phyloP scores from a whole-genome alignment of 1,140 invertebrate species.

The Zaprionus tsacasi region DNA sequence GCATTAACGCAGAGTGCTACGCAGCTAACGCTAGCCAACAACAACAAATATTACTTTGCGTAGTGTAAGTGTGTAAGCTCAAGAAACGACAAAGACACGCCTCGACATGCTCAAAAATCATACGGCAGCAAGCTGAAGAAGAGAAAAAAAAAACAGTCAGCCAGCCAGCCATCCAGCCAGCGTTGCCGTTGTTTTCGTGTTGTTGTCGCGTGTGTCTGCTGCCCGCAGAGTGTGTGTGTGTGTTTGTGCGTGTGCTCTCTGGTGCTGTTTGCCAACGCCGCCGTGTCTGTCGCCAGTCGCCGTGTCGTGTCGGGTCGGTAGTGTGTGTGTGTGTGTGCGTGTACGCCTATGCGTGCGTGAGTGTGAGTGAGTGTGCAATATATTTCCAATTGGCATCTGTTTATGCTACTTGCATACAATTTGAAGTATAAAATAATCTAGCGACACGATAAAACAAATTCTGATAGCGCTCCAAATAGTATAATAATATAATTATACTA shows the following conservation, averaged over 20 bases:
- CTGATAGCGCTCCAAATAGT: constrained; percentile 16
- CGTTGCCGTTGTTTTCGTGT: constrained; percentile 48
- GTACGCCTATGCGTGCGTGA: constrained; percentile 23
- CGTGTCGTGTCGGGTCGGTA: constrained; percentile 21
- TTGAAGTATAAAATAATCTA: constrained; percentile 27
- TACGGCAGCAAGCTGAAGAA: constrained; percentile 34
- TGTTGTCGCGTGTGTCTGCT: constrained; percentile 45
- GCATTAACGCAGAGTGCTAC: constrained; percentile 22
- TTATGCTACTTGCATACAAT: constrained; percentile 28
- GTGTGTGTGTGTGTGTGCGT: constrained; percentile 27
- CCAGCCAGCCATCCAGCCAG: constrained; percentile 23
- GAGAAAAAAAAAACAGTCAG: constrained; percentile 33
- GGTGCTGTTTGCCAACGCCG: constrained; percentile 50
- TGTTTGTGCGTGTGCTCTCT: constrained; percentile 27
- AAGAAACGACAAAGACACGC: constrained; percentile 50
- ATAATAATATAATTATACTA: constrained; percentile 11
- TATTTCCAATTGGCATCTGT: constrained; percentile 57
- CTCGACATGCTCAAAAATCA: constrained; percentile 52
- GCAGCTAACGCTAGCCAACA: constrained; percentile 18
- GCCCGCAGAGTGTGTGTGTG: not conserved
- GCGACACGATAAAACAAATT: constrained; percentile 26
- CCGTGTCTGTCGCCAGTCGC: constrained; percentile 44
- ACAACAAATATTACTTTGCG: constrained; percentile 33
- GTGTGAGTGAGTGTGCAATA: constrained; percentile 32
- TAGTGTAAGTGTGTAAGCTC: constrained; percentile 20